Evolutionary conservation across 37 sponge, comb jelly and placozoan genomes (phyloP), one percentile per base, ranked within the genome.

Genomic region (Eunapius fragilis): DNA sequence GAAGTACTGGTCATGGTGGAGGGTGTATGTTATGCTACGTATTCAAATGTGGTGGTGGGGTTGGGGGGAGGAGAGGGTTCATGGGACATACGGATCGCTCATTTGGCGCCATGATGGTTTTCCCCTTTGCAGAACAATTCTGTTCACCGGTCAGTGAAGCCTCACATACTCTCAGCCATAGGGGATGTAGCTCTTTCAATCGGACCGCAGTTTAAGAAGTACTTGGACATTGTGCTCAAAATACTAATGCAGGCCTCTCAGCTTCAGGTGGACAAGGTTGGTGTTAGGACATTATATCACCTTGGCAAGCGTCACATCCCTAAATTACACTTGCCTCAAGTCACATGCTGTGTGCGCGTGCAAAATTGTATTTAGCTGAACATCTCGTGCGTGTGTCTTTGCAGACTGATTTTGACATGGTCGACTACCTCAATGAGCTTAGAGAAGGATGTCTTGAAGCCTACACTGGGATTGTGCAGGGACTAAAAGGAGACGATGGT

Each of bases 391-490:
- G 2, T 10, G 28, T 28, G 33, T 3, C 30, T 50, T 4, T 45
- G 12, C 84, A 94, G 91, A 84, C 36, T 68, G 97, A 99, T 69
- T 97, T 83, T 79, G 95, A 97, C 34, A 87, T 97, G 92, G 50
- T 99, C 14, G 95, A 97, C 33, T 99, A 99, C 70, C 79, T 94
- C 31, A 97, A 94, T 87, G 93, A 94, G 58, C 79, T 99, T 48
- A 85, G 99, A 14, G 98, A 99, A 47, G 91, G 95, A n/a, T 97
- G 96, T 50, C 76, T 99, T 38, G 99, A 99, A 73, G 98, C 96
- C 71, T 99, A 99, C 79, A 96, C 95, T 82, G 99, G 99, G 30
- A 99, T 99, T 31, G 70, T 96, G 11, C 98, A 97, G 74, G 98
- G 96, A 33, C 89, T 99, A 31, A 96, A 92, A 75, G 96, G 93